These are phyloP conservation scores for Pteropus rufus DNA, from an alignment of 2,797 vertebrate species.

Conservation along the genomic window DNA sequence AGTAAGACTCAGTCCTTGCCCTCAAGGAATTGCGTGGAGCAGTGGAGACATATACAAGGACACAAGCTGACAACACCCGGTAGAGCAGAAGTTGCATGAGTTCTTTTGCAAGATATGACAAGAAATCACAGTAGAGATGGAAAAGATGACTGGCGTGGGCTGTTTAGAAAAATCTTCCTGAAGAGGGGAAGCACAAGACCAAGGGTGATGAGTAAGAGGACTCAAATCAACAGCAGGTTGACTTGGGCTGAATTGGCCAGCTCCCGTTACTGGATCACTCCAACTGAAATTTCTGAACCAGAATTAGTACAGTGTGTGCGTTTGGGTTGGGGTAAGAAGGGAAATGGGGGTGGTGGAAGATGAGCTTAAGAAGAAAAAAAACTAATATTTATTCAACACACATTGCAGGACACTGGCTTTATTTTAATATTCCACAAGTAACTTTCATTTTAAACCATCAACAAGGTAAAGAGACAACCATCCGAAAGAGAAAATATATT, in stretches of 20 bases:
- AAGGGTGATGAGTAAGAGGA: background rate
- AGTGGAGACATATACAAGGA: background rate
- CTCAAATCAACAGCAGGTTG: background rate
- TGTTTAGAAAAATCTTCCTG: background rate
- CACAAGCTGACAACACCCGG: background rate
- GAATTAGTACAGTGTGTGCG: background rate
- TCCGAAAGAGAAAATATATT: no score
- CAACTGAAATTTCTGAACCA: background rate
- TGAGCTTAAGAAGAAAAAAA: slow-evolving; percentile 1
- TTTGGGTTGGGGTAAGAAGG: background rate
- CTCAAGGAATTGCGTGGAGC: background rate
- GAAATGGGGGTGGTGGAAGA: background rate
- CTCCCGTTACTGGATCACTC: background rate
- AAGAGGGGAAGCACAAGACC: background rate
- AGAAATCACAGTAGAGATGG: background rate
- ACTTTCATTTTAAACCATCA: background rate
- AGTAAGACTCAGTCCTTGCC: background rate
- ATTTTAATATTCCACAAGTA: background rate
- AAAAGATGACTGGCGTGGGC: background rate
- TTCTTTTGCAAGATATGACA: background rate
- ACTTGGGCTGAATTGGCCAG: background rate
- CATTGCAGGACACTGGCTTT: background rate
- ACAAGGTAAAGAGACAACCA: no score
- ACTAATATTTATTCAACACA: background rate
- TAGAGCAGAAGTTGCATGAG: background rate